Base-by-base conservation (phyloP, 2,113 vertebrate genomes). In the Oncorhynchus nerka region DNA sequence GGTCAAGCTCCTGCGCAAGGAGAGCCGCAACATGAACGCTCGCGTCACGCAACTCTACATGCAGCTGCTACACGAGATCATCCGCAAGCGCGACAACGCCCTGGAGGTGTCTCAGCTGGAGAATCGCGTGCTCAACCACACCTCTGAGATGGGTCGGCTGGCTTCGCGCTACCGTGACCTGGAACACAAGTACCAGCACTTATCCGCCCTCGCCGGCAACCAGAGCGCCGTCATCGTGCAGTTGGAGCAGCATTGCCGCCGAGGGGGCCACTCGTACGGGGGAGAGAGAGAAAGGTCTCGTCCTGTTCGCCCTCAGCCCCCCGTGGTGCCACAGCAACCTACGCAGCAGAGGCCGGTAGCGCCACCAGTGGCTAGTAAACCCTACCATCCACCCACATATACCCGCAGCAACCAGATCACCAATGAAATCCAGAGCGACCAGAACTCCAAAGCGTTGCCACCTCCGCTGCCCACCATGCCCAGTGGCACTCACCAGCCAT, bases 11-110 rank as follows among this genome's bases (percentile, higher is more conserved):
- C 85, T 96, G 75, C 92, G 95, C 39, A 96, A 96, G 85, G 95
- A 96, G 86, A 96, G 95, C 81, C 94, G 95, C 81, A 96, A 96
- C 82, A 96, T 96, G 95, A 96, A 96, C 90, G 93, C 95, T 0
- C 89, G 95, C 0, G 95, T 96, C 78, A 96, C 95, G 0, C 95
- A 96, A 81, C 93, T 96, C 34, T 96, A 96, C 84, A 96, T 96
- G 95, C 95, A 96, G 88, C 89, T 96, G 68, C 85, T 96, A 73
- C 95, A 96, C 1, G 95, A 96, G 88, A 96, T 96, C 73, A 96
- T 96, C 73, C 92, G 95, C 61, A 96, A 96, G 84, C 90, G 95
- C 3, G 95, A 96, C 89, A 96, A 95, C 0, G 95, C 95, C 0
- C 90, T 96, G 48, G 95, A 96, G 86, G 92, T 95, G 70, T 95